phyloP scores from a whole-genome alignment of 2,888 invertebrate species.

The Philereme vetulata region DNA sequence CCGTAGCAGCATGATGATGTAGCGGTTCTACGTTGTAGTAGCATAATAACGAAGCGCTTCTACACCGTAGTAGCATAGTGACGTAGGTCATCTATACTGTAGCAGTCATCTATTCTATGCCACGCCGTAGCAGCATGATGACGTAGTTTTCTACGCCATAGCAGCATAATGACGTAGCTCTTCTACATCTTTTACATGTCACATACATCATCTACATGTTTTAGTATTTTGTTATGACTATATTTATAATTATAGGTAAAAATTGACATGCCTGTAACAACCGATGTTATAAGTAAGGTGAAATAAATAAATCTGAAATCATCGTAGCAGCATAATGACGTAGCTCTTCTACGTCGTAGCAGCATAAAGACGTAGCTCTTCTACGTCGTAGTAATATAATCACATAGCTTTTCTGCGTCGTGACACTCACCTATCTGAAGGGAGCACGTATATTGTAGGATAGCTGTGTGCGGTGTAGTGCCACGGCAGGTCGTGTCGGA shows the following conservation, averaged over 20 bases:
- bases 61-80: not conserved
- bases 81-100: not conserved
- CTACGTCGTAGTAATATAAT: not conserved
- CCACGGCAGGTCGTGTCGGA: conserved; percentile 94
- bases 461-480: conserved; percentile 90
- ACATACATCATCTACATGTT: too few relatives aligned
- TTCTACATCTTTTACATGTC: too few relatives aligned
- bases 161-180: not conserved
- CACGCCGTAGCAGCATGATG: not conserved
- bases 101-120: not conserved
- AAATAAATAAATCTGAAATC: too few relatives aligned
- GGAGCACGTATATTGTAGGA: conserved; percentile 92
- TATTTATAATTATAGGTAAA: too few relatives aligned
- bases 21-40: not conserved
- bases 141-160: not conserved
- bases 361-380: not conserved
- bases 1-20: conserved; percentile 2
- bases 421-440: conserved; percentile 83
- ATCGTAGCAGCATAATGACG: not conserved
- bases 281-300: too few relatives aligned
- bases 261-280: too few relatives aligned
- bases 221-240: too few relatives aligned
- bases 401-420: not conserved
- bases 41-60: not conserved
- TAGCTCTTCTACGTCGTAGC: not conserved